A percentile compares a stretch with the other conserved stretches of the same genome.
Evolutionary conservation across 2,113 vertebrate genomes (phyloP).

Genomic region (Rhabdornis inornatus): DNA sequence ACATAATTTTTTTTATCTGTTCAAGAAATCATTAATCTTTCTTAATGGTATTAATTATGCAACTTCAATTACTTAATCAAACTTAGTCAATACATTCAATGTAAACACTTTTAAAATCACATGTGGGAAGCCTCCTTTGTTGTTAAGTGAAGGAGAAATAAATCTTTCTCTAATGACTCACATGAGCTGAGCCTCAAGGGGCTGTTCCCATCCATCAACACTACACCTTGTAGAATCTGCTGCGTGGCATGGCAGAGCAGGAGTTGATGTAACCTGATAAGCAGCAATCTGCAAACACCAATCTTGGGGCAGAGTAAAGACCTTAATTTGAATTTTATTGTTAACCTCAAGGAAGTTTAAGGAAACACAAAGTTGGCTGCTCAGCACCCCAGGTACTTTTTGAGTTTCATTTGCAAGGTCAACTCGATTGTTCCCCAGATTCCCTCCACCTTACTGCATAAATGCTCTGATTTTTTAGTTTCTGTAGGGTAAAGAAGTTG

Average conservation of each 20-base stretch:
- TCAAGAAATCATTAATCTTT: not conserved
- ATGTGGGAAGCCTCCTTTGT: slow-evolving; percentile 1
- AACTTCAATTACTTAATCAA: slow-evolving; percentile 24
- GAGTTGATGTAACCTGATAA: slow-evolving; percentile 9
- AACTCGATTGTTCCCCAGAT: not conserved
- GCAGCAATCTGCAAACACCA: not conserved
- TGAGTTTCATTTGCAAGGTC: not conserved
- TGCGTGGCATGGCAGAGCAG: not conserved
- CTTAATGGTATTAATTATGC: slow-evolving; percentile 28
- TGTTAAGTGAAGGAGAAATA: slow-evolving; percentile 21
- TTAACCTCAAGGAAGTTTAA: not conserved
- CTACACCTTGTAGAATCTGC: slow-evolving; percentile 19
- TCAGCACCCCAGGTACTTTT: not conserved
- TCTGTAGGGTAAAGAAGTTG: not conserved
- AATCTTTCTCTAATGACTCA: slow-evolving; percentile 33
- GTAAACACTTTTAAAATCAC: slow-evolving; percentile 35
- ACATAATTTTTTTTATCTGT: not conserved
- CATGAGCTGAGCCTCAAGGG: not conserved
- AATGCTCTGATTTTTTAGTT: not conserved
- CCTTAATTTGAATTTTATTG: slow-evolving; percentile 26
- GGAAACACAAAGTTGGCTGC: not conserved
- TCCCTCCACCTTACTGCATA: not conserved
- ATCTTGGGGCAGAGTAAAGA: not conserved
- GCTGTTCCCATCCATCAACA: not conserved
- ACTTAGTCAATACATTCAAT: not conserved